Conservation (phyloP, 2,113 vertebrate species). For the Coryphaenoides rupestris region DNA sequence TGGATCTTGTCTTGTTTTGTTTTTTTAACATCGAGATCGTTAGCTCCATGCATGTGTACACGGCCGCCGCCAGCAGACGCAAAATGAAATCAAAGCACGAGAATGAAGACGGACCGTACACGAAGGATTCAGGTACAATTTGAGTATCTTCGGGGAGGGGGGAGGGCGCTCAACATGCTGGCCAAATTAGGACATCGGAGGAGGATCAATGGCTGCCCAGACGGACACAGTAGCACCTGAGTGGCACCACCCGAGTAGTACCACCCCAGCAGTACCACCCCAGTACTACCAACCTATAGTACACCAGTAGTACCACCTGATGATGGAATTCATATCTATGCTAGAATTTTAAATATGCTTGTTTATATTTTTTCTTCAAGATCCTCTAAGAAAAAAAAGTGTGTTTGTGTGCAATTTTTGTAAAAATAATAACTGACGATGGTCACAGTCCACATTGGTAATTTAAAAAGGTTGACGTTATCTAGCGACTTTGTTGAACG, state of each 20-base stretch:
- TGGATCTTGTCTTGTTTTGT: conserved; percentile 32
- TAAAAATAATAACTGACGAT: background rate
- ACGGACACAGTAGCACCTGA: conserved; percentile 52
- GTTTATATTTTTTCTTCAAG: background rate
- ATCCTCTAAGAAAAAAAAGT: background rate
- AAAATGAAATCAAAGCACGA: conserved; percentile 40
- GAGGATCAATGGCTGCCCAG: conserved; percentile 42
- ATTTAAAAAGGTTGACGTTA: conserved; percentile 36
- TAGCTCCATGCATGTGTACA: conserved; percentile 52
- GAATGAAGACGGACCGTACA: conserved; percentile 53
- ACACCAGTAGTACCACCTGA: conserved; percentile 48
- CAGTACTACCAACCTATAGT: too few species aligned
- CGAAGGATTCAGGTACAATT: conserved; percentile 38
- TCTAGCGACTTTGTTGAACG: conserved; percentile 31
- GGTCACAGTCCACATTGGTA: conserved; percentile 23
- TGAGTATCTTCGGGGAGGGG: conserved; percentile 44
- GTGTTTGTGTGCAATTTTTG: background rate
- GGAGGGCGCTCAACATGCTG: conserved; percentile 52
- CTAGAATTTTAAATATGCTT: conserved; percentile 44
- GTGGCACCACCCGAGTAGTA: too few species aligned
- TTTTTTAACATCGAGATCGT: conserved; percentile 43
- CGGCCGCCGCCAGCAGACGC: conserved; percentile 40
- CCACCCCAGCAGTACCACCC: too few species aligned
- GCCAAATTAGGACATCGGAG: conserved; percentile 49
- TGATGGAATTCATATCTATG: conserved; percentile 32